Evolutionary conservation across 2,797 vertebrate genomes (phyloP).

Genomic region (Poecilia wingei): DNA sequence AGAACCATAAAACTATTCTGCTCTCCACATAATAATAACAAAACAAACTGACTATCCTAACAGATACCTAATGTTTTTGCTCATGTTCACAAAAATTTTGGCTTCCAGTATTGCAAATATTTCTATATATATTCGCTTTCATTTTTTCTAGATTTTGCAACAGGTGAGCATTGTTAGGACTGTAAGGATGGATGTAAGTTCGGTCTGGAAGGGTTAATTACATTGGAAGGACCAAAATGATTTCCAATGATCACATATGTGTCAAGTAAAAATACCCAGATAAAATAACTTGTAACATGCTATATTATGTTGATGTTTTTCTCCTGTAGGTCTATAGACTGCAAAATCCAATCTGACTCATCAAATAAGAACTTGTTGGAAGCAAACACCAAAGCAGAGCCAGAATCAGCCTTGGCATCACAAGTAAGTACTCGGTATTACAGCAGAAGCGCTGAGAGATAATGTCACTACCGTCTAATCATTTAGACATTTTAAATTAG

Average conservation of each 20-base stretch:
- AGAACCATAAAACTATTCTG: not conserved
- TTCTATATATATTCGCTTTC: too few species aligned
- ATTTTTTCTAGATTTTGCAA: not conserved
- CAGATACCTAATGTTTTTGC: not conserved
- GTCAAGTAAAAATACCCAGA: not conserved
- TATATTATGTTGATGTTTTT: not conserved
- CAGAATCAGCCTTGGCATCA: slow-evolving; percentile 85
- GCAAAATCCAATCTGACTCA: slow-evolving; percentile 86
- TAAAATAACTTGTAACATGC: not conserved
- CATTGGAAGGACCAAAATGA: not conserved
- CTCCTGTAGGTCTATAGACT: slow-evolving; percentile 89
- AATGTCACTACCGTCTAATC: slow-evolving; percentile 19
- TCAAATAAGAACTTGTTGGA: slow-evolving; percentile 85
- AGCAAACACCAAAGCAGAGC: slow-evolving; percentile 84
- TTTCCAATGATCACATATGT: not conserved
- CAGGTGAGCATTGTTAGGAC: not conserved
- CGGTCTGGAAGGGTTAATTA: too few species aligned
- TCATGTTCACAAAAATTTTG: not conserved
- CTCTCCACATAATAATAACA: not conserved
- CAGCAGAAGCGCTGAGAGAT: slow-evolving; percentile 24
- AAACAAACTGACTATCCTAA: not conserved
- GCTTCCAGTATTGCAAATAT: not conserved
- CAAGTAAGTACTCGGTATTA: slow-evolving; percentile 84
- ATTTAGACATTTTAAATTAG: not conserved
- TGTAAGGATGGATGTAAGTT: not conserved